Conservation (phyloP, 2,797 vertebrate species). For the Anisognathus igniventris region DNA sequence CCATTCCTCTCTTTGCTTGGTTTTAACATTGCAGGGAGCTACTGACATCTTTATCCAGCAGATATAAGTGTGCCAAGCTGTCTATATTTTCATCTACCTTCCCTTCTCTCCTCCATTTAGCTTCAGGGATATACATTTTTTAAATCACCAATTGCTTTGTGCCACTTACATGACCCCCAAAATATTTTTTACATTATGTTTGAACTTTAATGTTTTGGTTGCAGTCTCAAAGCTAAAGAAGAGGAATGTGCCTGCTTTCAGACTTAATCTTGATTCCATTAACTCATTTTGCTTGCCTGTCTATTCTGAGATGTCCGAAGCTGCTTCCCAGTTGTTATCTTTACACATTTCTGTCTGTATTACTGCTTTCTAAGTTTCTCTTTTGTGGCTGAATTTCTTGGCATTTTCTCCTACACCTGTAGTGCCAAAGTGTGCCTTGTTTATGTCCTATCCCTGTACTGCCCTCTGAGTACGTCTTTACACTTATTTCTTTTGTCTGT, state of each 20-base stretch:
- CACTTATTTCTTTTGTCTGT: neutral
- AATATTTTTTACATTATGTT: neutral
- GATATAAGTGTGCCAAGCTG: neutral
- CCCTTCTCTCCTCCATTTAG: neutral
- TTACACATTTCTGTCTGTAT: neutral
- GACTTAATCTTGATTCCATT: neutral
- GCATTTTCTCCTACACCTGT: neutral
- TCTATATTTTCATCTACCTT: neutral
- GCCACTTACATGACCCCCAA: neutral
- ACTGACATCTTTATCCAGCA: neutral
- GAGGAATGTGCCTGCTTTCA: neutral
- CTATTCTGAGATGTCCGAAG: neutral
- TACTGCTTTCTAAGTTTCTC: neutral
- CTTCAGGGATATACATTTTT: neutral
- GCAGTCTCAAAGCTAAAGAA: neutral
- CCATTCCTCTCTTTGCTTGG: neutral
- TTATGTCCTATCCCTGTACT: neutral
- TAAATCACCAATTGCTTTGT: neutral
- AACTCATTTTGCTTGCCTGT: neutral
- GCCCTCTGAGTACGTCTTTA: neutral
- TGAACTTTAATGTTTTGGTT: neutral
- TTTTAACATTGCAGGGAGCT: neutral
- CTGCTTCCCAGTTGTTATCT: neutral
- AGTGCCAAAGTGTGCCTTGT: neutral
- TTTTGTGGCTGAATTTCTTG: neutral